Evolutionary conservation across 2,888 invertebrate genomes (phyloP).

Genomic region (Zygogramma bicolorata): DNA sequence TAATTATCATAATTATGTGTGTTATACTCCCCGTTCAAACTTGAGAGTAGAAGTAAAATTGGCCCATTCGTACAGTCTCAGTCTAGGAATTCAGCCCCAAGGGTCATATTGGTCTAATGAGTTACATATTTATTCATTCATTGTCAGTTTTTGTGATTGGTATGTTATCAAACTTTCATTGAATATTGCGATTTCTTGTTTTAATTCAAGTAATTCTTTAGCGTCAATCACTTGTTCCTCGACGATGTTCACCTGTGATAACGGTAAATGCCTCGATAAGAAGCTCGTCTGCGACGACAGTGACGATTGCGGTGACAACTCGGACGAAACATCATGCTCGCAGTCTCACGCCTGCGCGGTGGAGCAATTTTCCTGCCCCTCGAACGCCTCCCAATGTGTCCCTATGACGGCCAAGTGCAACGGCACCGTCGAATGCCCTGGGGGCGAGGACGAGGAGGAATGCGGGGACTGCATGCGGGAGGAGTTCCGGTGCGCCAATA

Average conservation of each 20-base stretch:
- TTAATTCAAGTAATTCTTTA: slow-evolving; percentile 11
- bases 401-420: slow-evolving; percentile 69
- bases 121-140: too few species aligned
- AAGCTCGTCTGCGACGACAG: slow-evolving; percentile 71
- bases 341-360: slow-evolving; percentile 61
- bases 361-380: slow-evolving; percentile 68
- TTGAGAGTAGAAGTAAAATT: too few species aligned
- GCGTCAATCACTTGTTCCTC: slow-evolving; percentile 55
- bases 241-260: slow-evolving; percentile 67
- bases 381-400: slow-evolving; percentile 69
- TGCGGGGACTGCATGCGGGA: slow-evolving; percentile 66
- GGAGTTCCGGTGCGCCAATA: slow-evolving; percentile 72
- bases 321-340: slow-evolving; percentile 68
- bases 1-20: too few species aligned
- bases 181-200: not conserved
- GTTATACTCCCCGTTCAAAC: too few species aligned
- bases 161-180: not conserved
- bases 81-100: too few species aligned
- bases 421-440: slow-evolving; percentile 77
- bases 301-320: slow-evolving; percentile 72
- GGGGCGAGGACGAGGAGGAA: slow-evolving; percentile 76
- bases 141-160: too few species aligned
- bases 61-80: too few species aligned
- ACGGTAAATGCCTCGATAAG: slow-evolving; percentile 71
- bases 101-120: too few species aligned